phyloP scores from a whole-genome alignment of 1,140 invertebrate genomes.

The Brachionus manjavacas region DNA sequence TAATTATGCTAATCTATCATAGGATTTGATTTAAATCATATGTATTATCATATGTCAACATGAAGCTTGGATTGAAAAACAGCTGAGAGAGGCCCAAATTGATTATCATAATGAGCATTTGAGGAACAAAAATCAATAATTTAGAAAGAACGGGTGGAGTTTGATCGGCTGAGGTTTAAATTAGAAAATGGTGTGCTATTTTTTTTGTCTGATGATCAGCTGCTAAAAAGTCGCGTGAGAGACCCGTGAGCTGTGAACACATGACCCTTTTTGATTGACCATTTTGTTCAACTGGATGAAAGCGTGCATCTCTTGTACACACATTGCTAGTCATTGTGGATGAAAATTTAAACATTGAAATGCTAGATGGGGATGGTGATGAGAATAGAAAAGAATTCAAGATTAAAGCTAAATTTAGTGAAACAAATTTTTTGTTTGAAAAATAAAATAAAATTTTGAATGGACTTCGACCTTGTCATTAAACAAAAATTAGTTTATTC shows the following conservation, averaged over 20 bases:
- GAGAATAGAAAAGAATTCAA: no score
- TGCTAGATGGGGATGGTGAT: no score
- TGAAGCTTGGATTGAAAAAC: not conserved
- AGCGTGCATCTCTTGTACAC: not conserved
- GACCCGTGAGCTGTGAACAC: not conserved
- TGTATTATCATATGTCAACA: constrained; percentile 32
- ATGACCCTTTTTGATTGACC: not conserved
- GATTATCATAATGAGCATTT: not conserved
- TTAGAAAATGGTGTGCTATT: not conserved
- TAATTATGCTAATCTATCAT: not conserved
- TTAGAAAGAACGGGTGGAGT: not conserved
- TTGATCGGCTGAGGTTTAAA: not conserved
- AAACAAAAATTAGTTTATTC: no score
- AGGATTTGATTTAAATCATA: constrained; percentile 3
- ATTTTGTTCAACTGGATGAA: not conserved
- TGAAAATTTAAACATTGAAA: no score
- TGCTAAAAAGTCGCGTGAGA: not conserved
- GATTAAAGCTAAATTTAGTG: no score
- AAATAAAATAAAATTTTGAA: not conserved
- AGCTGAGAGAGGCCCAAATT: constrained; percentile 20
- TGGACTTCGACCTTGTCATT: not conserved
- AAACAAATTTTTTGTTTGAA: not conserved
- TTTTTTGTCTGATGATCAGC: not conserved
- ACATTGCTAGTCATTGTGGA: not conserved
- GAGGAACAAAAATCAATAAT: not conserved